A percentile compares a stretch with the other conserved stretches of the same genome.
Evolutionary conservation across 2,888 invertebrate species (phyloP).

Genomic region (Scaptomyza reducta): DNA sequence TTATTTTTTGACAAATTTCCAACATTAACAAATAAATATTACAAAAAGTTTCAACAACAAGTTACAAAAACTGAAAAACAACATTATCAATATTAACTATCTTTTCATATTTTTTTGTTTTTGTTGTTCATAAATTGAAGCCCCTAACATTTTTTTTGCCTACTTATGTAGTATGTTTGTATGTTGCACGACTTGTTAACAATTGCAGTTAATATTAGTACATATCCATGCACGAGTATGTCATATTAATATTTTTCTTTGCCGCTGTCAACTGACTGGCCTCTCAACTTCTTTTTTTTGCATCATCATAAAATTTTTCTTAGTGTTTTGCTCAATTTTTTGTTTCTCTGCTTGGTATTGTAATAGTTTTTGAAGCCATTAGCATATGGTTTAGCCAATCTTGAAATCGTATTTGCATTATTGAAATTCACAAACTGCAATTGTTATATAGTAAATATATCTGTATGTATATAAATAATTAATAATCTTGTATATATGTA

Average conservation of each 20-base stretch:
- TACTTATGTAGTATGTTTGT: slow-evolving; percentile 31
- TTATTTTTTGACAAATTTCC: slow-evolving; percentile 25
- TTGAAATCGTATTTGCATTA: slow-evolving; percentile 53
- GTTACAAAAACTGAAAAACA: slow-evolving; percentile 34
- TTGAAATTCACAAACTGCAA: slow-evolving; percentile 72
- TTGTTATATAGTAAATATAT: slow-evolving; percentile 34
- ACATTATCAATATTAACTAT: slow-evolving; percentile 24
- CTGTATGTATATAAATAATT: slow-evolving; percentile 22
- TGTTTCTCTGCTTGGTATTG: slow-evolving; percentile 50
- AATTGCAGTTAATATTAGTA: slow-evolving; percentile 54
- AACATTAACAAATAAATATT: slow-evolving; percentile 54
- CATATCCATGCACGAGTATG: slow-evolving; percentile 4
- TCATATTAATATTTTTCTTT: slow-evolving; percentile 11
- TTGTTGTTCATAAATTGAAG: slow-evolving; percentile 46
- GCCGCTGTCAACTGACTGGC: slow-evolving; percentile 24
- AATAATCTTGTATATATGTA: slow-evolving; percentile 30
- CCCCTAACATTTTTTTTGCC: slow-evolving; percentile 36
- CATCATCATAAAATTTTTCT: slow-evolving; percentile 60
- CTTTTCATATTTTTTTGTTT: slow-evolving; percentile 22
- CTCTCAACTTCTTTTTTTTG: slow-evolving; percentile 25
- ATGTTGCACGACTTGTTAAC: slow-evolving; percentile 50
- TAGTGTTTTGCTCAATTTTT: slow-evolving; percentile 67
- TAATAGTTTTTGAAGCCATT: slow-evolving; percentile 56
- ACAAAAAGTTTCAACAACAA: slow-evolving; percentile 54
- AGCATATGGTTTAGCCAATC: slow-evolving; percentile 32